These are phyloP conservation scores for Sepioteuthis lessoniana DNA, from an alignment of 2,888 invertebrate species.

Conservation along the genomic window DNA sequence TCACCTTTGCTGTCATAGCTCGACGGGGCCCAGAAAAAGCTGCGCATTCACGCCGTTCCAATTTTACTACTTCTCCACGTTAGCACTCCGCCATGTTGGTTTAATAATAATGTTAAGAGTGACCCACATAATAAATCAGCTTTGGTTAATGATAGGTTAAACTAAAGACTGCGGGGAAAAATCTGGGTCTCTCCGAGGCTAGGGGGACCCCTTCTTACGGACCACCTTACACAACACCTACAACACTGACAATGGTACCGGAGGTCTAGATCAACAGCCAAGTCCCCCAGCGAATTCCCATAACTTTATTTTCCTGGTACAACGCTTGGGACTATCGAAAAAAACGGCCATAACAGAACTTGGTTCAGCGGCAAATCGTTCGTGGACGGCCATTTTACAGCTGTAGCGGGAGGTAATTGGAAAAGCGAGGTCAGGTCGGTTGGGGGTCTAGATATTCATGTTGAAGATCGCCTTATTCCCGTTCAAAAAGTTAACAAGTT, in stretches of 20 bases:
- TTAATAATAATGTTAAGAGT: constrained; percentile 49
- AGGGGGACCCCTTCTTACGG: constrained; percentile 36
- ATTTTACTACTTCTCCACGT: constrained; percentile 47
- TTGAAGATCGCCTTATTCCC: background rate
- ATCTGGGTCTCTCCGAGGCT: background rate
- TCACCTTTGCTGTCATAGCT: constrained; percentile 48
- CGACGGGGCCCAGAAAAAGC: constrained; percentile 45
- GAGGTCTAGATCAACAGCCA: background rate
- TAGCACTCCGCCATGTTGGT: constrained; percentile 50
- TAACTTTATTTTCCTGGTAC: constrained; percentile 43
- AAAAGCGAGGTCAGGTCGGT: constrained; percentile 38
- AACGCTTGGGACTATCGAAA: constrained; percentile 38
- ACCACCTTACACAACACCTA: background rate
- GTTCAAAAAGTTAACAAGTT: constrained; percentile 41
- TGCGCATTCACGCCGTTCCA: constrained; percentile 47
- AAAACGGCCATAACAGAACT: constrained; percentile 41
- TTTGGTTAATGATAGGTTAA: constrained; percentile 49
- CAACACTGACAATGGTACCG: background rate
- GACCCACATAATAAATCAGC: constrained; percentile 50
- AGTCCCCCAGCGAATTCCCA: background rate
- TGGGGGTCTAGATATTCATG: background rate
- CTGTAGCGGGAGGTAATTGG: constrained; percentile 39
- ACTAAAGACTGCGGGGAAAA: constrained; percentile 41
- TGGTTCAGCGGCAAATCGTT: constrained; percentile 37
- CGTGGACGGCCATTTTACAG: constrained; percentile 42